Percentiles rank a stretch among this genome's conserved stretches.
Conservation (phyloP, 2,888 invertebrate genomes). For the Antheraea yamamai region DNA sequence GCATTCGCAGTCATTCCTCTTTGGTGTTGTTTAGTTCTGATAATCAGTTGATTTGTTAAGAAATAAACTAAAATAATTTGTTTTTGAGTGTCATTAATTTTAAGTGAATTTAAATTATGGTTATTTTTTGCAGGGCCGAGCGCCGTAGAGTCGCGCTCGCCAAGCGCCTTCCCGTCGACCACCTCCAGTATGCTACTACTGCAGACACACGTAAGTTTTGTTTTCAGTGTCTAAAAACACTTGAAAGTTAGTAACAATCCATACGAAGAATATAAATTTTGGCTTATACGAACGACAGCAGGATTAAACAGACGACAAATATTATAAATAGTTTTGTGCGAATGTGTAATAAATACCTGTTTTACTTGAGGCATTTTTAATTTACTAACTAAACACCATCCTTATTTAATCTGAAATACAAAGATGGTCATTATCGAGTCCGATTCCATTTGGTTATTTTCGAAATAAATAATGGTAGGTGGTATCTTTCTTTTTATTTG, state of each 20-base stretch:
- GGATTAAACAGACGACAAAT: no score
- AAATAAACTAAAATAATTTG: neutral
- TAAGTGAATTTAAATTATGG: conserved; percentile 33
- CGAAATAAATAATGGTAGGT: neutral
- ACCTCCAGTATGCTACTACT: conserved; percentile 95
- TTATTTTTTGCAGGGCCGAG: conserved; percentile 79
- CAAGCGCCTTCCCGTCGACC: conserved; percentile 81
- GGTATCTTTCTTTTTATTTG: no score
- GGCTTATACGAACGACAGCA: no score
- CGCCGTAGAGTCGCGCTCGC: conserved; percentile 80
- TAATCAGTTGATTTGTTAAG: conserved; percentile 13
- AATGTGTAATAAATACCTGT: no score
- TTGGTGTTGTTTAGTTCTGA: conserved; percentile 40
- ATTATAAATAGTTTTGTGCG: conserved; percentile 44
- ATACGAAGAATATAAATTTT: no score
- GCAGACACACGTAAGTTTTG: conserved; percentile 91
- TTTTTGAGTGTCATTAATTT: neutral
- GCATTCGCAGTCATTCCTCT: conserved; percentile 55
- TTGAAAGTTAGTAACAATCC: neutral
- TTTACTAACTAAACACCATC: no score
- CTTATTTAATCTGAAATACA: no score
- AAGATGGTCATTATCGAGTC: neutral
- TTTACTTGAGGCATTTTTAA: no score
- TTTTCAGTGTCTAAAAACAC: conserved; percentile 16
- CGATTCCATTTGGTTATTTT: neutral